Base-by-base conservation (phyloP, 1,140 invertebrate genomes). In the Aphaenogaster ashmeadi region DNA sequence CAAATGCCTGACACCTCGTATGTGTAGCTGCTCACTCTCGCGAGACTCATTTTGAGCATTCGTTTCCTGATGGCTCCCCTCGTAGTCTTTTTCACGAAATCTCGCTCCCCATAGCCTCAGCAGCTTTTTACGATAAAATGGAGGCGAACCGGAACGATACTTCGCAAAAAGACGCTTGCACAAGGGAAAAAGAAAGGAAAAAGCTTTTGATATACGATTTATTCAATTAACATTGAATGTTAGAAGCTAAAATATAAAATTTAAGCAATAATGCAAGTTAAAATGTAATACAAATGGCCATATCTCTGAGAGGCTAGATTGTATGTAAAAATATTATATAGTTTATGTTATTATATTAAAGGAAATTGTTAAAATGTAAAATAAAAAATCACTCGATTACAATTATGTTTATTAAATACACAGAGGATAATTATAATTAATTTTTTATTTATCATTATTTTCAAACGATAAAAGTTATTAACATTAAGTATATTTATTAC, bases 1-100 rank as follows among this genome's bases (percentile, higher is more conserved):
- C 88, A 86, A 89, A 86, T 67, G 67, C 47, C 75, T 78, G 83
- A 89, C 88, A 90, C 83, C 58, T 89, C 75, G 83, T 86, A 78
- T 50, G 71, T 78, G 77, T 72, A 60, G 56, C 58, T 60, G 21
- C 69, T 52, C 77, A 11, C 50, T 72, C 88, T 78, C 77, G 41
- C 47, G 84, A 72, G 84, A 87, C 88, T 87, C 75, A 81, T 87
- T 89, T 81, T 67, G 62, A 87, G 88, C 67, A 67, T 88, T 89
- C 81, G 66, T 86, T 79, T 84, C 38, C 58, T 41, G 74, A 74
- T 67, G 66, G 58, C 56, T 87, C 64, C 54, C 47, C 41, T 69
- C 52, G 52, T 85, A 77, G 27, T 41, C 62, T 75, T 86, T 78
- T 87, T 47, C 87, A 18, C 13, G 44, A 83, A 89, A 89, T 88